Evolutionary conservation across 2,113 vertebrate species (phyloP).

Genomic region (Leptodactylus fuscus): DNA sequence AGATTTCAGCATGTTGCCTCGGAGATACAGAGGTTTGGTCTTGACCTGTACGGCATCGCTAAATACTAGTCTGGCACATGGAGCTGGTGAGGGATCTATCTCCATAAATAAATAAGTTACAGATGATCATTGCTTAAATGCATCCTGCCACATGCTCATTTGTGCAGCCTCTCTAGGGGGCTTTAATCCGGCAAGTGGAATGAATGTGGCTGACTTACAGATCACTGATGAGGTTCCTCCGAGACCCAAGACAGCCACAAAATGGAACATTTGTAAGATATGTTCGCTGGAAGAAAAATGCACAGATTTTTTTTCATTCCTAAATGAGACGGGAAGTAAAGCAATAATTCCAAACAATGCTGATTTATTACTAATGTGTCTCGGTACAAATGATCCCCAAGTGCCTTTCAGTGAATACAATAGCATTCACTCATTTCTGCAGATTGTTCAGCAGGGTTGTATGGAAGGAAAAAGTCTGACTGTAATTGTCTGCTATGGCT

Average conservation of each 20-base stretch:
- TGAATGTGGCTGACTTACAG: constrained; percentile 52
- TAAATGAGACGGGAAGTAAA: constrained; percentile 17
- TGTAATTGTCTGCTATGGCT: background rate
- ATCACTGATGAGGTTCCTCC: constrained; percentile 46
- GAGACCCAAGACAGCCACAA: constrained; percentile 45
- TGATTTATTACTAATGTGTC: constrained; percentile 11
- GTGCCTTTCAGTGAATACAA: constrained; percentile 30
- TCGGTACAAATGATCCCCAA: constrained; percentile 11
- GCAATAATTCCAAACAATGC: constrained; percentile 26
- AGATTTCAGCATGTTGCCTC: background rate
- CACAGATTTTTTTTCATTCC: background rate
- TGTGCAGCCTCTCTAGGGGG: constrained; percentile 34
- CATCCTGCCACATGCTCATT: constrained; percentile 37
- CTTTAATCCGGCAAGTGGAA: constrained; percentile 49
- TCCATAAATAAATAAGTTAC: constrained; percentile 43
- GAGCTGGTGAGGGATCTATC: constrained; percentile 28
- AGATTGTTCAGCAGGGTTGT: background rate
- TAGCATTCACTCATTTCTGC: background rate
- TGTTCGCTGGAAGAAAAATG: constrained; percentile 27
- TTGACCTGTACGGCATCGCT: constrained; percentile 24
- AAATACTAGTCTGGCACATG: constrained; percentile 15
- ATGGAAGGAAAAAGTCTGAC: background rate
- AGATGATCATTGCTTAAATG: constrained; percentile 39
- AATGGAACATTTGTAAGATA: constrained; percentile 34
- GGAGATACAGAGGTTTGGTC: background rate